These are phyloP conservation scores for Drosophila aldrichi DNA, from an alignment of 2,888 invertebrate genomes.

Conservation along the genomic window DNA sequence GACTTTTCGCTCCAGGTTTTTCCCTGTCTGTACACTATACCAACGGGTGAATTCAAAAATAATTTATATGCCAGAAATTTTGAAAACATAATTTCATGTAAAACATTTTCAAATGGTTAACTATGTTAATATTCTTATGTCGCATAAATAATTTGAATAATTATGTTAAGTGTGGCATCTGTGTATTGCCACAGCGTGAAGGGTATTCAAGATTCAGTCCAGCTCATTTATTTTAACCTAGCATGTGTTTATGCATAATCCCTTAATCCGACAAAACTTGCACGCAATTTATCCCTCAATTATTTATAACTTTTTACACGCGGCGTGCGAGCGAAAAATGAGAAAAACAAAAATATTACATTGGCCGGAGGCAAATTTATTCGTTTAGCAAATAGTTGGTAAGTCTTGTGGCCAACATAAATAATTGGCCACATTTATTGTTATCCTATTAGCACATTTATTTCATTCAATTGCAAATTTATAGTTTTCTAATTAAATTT, in stretches of 20 bases:
- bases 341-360: constrained; percentile 6
- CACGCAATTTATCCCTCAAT: constrained; percentile 27
- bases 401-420: constrained; percentile 45
- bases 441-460: constrained; percentile 19
- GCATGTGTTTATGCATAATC: constrained; percentile 3
- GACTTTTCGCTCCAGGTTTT: neutral
- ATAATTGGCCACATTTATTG: constrained; percentile 19
- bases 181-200: too few relatives aligned
- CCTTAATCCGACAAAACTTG: constrained; percentile 15
- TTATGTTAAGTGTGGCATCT: too few relatives aligned
- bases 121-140: neutral
- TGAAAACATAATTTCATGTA: neutral
- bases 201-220: neutral
- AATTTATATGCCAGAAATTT: neutral
- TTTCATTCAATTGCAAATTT: constrained; percentile 57
- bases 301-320: constrained; percentile 50
- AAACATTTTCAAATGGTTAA: constrained; percentile 1
- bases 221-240: neutral
- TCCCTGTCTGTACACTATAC: neutral
- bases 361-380: constrained; percentile 11
- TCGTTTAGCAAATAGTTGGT: constrained; percentile 47
- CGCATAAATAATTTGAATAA: too few relatives aligned
- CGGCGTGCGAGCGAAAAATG: constrained; percentile 49
- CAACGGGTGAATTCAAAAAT: neutral
- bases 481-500: constrained; percentile 62